Percentiles rank a stretch among this genome's conserved stretches.
phyloP scores from a whole-genome alignment of 2,888 invertebrate species.

The Dichetophora obliterata region DNA sequence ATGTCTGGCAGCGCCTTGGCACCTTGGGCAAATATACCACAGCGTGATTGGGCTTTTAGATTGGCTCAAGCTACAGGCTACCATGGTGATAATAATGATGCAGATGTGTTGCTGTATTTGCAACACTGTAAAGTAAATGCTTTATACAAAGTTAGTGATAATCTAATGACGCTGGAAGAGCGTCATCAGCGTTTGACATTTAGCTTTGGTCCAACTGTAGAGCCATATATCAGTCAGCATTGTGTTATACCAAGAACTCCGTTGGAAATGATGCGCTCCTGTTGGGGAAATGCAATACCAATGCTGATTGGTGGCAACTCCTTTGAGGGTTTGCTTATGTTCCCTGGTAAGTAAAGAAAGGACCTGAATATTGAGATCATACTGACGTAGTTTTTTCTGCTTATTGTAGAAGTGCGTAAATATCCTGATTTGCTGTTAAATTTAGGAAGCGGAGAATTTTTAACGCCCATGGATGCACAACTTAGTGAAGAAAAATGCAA shows the following conservation, averaged over 20 bases:
- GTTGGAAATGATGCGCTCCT: constrained; percentile 64
- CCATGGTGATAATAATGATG: constrained; percentile 62
- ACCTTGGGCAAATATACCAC: constrained; percentile 65
- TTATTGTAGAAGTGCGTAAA: constrained; percentile 57
- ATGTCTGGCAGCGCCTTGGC: constrained; percentile 65
- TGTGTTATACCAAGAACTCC: constrained; percentile 65
- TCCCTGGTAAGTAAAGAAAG: constrained; percentile 50
- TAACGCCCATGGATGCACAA: constrained; percentile 63
- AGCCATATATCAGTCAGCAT: constrained; percentile 62
- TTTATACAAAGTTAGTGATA: constrained; percentile 64
- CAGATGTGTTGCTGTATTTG: constrained; percentile 65
- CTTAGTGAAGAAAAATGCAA: constrained; percentile 59
- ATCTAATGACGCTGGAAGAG: constrained; percentile 65
- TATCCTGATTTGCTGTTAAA: constrained; percentile 60
- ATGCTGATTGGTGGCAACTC: constrained; percentile 67
- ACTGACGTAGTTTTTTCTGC: neutral
- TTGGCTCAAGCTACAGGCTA: constrained; percentile 66
- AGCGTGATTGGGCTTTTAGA: constrained; percentile 60
- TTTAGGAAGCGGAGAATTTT: constrained; percentile 62
- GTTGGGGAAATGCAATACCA: constrained; percentile 67
- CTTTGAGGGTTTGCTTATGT: constrained; percentile 65
- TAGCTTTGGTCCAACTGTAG: constrained; percentile 64
- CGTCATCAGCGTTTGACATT: constrained; percentile 61
- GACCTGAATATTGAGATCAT: neutral
- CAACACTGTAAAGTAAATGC: constrained; percentile 60